Evolutionary conservation across 2,113 vertebrate species (phyloP).

Genomic region (Panthera uncia): DNA sequence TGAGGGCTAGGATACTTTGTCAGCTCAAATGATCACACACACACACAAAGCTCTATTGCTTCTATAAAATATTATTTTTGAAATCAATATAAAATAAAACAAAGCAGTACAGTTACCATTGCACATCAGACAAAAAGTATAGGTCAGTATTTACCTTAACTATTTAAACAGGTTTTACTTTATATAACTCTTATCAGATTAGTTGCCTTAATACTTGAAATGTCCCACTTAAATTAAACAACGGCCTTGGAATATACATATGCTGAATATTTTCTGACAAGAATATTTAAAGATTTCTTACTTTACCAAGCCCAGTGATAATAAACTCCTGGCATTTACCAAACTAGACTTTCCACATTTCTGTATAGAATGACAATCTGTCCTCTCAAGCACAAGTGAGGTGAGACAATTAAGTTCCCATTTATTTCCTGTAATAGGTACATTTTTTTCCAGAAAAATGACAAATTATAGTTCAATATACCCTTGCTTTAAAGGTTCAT

Average conservation of each 20-base stretch:
- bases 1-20: neutral
- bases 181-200: neutral
- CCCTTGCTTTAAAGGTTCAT: slow-evolving; percentile 79
- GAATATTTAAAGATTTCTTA: neutral
- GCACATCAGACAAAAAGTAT: neutral
- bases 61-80: neutral
- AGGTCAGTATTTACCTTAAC: neutral
- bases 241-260: neutral
- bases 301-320: slow-evolving; percentile 12
- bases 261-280: neutral
- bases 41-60: neutral
- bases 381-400: slow-evolving; percentile 67
- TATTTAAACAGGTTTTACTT: neutral
- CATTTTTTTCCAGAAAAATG: slow-evolving; percentile 79
- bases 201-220: neutral
- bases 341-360: slow-evolving; percentile 58
- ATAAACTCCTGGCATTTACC: slow-evolving; percentile 35
- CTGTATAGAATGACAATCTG: slow-evolving; percentile 60
- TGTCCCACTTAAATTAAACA: neutral
- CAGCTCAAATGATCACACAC: neutral
- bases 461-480: slow-evolving; percentile 82
- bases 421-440: slow-evolving; percentile 77
- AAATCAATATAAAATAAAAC: neutral
- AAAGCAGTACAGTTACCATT: neutral
- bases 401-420: slow-evolving; percentile 79